Percentiles rank a stretch among this genome's conserved stretches.
Conservation (phyloP, 2,113 vertebrate genomes). For the Anas platyrhynchos region DNA sequence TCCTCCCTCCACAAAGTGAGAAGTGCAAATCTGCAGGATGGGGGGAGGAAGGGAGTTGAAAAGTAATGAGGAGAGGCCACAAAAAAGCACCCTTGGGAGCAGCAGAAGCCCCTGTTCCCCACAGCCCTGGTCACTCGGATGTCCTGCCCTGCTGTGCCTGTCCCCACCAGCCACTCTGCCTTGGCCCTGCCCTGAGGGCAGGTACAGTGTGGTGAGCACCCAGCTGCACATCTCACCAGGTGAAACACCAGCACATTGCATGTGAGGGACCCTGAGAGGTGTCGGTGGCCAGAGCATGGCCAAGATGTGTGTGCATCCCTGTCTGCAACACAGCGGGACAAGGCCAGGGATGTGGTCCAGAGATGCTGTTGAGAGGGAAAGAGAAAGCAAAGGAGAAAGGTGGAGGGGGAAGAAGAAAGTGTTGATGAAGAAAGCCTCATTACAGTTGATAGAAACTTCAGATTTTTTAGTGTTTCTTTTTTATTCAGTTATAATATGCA, state of each 20-base stretch:
- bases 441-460: background rate
- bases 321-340: background rate
- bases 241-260: background rate
- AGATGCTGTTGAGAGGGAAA: background rate
- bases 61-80: background rate
- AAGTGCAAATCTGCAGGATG: background rate
- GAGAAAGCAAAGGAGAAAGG: background rate
- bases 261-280: rapidly evolving
- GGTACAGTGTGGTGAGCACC: background rate
- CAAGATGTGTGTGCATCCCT: rapidly evolving
- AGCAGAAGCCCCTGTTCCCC: background rate
- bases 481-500: background rate
- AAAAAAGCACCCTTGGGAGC: background rate
- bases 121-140: background rate
- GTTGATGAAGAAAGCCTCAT: background rate
- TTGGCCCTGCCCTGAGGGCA: background rate
- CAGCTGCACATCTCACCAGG: rapidly evolving
- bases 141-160: rapidly evolving
- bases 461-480: background rate
- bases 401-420: background rate
- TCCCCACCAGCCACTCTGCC: background rate
- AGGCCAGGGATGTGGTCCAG: background rate
- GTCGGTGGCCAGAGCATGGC: rapidly evolving
- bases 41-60: background rate
- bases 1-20: background rate